Base-by-base conservation (phyloP, 2,113 vertebrate genomes). In the Pardalotus punctatus region DNA sequence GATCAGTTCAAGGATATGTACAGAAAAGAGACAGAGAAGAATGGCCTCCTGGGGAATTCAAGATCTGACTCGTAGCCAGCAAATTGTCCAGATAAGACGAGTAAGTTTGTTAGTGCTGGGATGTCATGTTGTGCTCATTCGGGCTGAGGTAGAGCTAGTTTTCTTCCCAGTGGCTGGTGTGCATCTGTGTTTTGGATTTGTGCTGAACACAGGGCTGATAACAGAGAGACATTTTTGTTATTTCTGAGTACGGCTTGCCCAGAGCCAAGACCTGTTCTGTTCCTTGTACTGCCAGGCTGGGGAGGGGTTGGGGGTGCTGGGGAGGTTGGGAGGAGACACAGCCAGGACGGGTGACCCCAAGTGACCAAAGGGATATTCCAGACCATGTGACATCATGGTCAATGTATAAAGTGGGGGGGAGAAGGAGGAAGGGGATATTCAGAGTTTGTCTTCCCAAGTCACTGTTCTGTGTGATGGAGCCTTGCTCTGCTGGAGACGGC, bases 1-100 rank as follows among this genome's bases (percentile, higher is more conserved):
- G 92, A 94, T 95, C 90, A 91, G 78, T 73, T 94, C 79, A 91
- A 94, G 84, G 74, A 85, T 93, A 86, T 21, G n/a, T 90, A 76
- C 83, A 86, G 92, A 93, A 95, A 94, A 94, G 66, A 88, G 81
- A 91, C 70, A 73, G 73, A 88, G 58, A 94, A 80, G 79, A 86
- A 90, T 27, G 45, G 54, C 24, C 92, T 82, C 85, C 76, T 66
- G 64, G 74, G 94, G 90, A 86, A 86, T 92, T 94, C 42, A 35
- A 51, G 51, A 62, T 28, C 40, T 85, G 71, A 83, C 71, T 66
- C 11, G 6, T 7, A 91, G 84, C 73, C 42, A 83, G 58, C 0
- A 2, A 82, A 83, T 54, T 80, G 58, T 43, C 72, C 67, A 83
- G 66, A 65, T 72, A 90, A 80, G 62, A 17, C 1, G 5, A 76